Conservation (phyloP, 2,888 invertebrate species). For the Lumbricus terrestris region DNA sequence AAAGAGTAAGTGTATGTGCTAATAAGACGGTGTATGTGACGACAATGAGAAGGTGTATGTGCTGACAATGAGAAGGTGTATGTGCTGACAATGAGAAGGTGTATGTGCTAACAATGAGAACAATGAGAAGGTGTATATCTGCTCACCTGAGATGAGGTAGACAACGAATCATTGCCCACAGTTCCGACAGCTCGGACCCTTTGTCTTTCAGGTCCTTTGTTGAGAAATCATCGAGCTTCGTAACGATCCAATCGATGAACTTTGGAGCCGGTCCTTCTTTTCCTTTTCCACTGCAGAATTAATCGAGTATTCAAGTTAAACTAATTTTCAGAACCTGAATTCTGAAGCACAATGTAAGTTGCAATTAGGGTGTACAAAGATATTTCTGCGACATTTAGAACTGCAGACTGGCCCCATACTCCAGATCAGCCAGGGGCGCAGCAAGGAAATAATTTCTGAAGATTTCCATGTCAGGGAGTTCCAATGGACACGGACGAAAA, state of each 20-base stretch:
- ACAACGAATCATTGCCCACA: conserved; percentile 19
- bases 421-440: too few species aligned
- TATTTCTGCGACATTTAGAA: too few species aligned
- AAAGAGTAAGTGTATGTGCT: too few species aligned
- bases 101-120: too few species aligned
- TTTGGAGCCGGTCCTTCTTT: not conserved
- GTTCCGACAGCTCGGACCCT: not conserved
- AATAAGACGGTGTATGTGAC: too few species aligned
- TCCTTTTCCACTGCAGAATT: not conserved
- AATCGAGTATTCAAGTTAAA: not conserved
- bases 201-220: not conserved
- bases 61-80: too few species aligned
- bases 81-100: too few species aligned
- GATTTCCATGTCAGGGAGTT: too few species aligned
- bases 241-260: not conserved
- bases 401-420: too few species aligned
- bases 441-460: too few species aligned
- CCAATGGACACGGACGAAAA: too few species aligned
- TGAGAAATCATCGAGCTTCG: not conserved
- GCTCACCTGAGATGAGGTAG: conserved; percentile 20
- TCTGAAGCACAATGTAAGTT: not conserved
- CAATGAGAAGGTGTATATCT: not conserved
- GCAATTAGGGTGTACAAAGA: not conserved
- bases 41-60: too few species aligned
- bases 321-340: not conserved